Percentiles rank a stretch among this genome's conserved stretches.
Evolutionary conservation across 2,888 invertebrate species (phyloP).

Genomic region (Cotesia congregata): DNA sequence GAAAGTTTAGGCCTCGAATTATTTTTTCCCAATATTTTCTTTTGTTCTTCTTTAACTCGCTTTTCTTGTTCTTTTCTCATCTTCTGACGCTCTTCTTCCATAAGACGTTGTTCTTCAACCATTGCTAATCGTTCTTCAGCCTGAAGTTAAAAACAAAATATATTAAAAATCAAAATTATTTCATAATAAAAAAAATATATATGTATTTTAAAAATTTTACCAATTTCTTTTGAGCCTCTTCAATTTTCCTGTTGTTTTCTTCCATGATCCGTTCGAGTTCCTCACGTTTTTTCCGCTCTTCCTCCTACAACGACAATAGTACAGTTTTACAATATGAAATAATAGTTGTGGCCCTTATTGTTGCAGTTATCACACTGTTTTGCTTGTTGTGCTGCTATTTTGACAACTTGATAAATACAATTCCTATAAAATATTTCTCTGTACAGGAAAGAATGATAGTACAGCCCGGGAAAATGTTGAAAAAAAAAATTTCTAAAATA

Average conservation of each 20-base stretch:
- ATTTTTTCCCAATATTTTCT: slow-evolving; percentile 96
- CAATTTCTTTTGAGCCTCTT: slow-evolving; percentile 96
- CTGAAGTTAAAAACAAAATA: slow-evolving; percentile 71
- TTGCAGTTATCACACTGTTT: slow-evolving; percentile 48
- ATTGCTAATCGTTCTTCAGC: slow-evolving; percentile 96
- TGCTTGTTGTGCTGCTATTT: slow-evolving; percentile 9
- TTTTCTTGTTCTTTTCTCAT: slow-evolving; percentile 95
- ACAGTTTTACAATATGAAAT: slow-evolving; percentile 61
- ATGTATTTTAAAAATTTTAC: slow-evolving; percentile 73
- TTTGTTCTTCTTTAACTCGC: slow-evolving; percentile 94
- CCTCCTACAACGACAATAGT: slow-evolving; percentile 84
- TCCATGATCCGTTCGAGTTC: slow-evolving; percentile 96
- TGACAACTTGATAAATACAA: not conserved
- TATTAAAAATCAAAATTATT: slow-evolving; percentile 5
- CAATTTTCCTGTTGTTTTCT: slow-evolving; percentile 97
- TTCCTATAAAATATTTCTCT: slow-evolving; percentile 51
- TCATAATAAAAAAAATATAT: not conserved
- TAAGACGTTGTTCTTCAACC: slow-evolving; percentile 96
- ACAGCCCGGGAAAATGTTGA: not conserved
- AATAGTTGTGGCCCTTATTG: slow-evolving; percentile 49
- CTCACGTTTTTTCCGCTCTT: slow-evolving; percentile 95
- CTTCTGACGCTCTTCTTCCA: slow-evolving; percentile 94
- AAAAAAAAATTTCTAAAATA: slow-evolving; percentile 2
- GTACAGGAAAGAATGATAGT: slow-evolving; percentile 2
- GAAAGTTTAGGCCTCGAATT: slow-evolving; percentile 96